Evolutionary conservation across 2,888 invertebrate genomes (phyloP).

Genomic region (Eupithecia tripunctaria): DNA sequence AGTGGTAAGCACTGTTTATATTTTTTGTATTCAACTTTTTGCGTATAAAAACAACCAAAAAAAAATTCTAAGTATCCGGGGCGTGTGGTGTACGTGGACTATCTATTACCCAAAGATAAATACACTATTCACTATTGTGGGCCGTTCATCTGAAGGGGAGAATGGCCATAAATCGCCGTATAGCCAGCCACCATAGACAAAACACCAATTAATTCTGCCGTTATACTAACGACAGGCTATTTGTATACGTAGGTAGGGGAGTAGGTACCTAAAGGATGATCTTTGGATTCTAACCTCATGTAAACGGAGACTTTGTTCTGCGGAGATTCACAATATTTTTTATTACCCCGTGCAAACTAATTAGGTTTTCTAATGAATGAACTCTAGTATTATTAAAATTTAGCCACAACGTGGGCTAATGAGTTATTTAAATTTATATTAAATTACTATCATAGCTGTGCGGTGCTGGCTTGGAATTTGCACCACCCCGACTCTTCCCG

Average conservation of each 20-base stretch:
- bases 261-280: slow-evolving; percentile 19
- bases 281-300: neutral
- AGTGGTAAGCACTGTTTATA: neutral
- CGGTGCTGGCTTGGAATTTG: too few species aligned
- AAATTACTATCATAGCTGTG: too few species aligned
- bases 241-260: slow-evolving; percentile 31
- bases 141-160: slow-evolving; percentile 27
- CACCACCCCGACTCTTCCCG: too few species aligned
- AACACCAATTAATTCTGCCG: slow-evolving; percentile 78
- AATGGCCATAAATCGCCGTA: slow-evolving; percentile 53
- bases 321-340: too few species aligned
- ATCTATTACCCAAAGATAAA: slow-evolving; percentile 21
- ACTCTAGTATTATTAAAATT: too few species aligned
- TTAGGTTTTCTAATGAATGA: too few species aligned
- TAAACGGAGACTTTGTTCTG: neutral
- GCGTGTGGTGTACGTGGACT: neutral
- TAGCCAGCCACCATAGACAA: slow-evolving; percentile 64
- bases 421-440: too few species aligned
- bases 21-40: neutral
- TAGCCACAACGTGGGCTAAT: too few species aligned
- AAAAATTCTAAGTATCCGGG: neutral
- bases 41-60: neutral
- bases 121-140: slow-evolving; percentile 32
- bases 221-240: slow-evolving; percentile 68
- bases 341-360: too few species aligned